These are phyloP conservation scores for Amazona guildingii DNA, from an alignment of 2,113 vertebrate genomes.

Conservation along the genomic window DNA sequence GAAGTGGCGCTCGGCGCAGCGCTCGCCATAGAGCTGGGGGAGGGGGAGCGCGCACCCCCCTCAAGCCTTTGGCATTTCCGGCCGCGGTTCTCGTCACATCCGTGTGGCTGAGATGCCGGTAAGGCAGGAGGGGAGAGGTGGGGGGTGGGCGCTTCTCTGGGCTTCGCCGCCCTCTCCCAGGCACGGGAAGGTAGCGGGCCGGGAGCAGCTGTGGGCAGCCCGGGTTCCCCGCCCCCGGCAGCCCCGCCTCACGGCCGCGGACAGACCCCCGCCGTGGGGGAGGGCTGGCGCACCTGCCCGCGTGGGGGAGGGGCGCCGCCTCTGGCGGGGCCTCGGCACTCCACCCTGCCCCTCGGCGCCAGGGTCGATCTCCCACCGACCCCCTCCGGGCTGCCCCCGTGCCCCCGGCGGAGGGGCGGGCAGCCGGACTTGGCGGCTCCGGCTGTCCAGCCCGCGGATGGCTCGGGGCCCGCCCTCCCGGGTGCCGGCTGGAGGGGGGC, in stretches of 20 bases:
- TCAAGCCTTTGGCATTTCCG: not conserved
- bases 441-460: not conserved
- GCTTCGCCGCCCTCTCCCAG: too few relatives aligned
- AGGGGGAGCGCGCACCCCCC: not conserved
- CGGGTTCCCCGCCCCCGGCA: too few relatives aligned
- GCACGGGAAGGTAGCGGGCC: not conserved
- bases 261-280: not conserved
- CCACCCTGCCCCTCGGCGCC: not conserved
- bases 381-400: too few relatives aligned
- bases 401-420: not conserved
- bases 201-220: too few relatives aligned
- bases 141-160: too few relatives aligned
- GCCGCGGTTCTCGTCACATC: not conserved
- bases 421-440: not conserved
- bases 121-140: not conserved
- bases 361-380: not conserved
- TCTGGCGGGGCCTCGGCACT: not conserved
- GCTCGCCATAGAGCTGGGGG: not conserved
- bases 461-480: not conserved
- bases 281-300: not conserved
- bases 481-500: not conserved
- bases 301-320: not conserved
- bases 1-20: not conserved
- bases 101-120: constrained; percentile 66
- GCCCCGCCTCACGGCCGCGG: not conserved